phyloP scores from a whole-genome alignment of 2,797 vertebrate genomes.

The Pseudopleuronectes americanus region DNA sequence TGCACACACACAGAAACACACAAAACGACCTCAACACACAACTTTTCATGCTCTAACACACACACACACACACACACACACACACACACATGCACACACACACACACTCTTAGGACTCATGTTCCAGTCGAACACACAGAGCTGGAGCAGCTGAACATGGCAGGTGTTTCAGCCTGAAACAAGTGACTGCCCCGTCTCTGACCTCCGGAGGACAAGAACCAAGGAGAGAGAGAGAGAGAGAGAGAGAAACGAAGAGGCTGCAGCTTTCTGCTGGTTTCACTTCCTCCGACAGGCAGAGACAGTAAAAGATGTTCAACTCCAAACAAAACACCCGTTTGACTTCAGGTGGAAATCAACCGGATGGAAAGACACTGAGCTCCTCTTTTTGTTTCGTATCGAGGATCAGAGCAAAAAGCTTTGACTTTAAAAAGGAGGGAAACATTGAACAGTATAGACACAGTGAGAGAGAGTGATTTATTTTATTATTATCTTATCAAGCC shows the following conservation, averaged over 20 bases:
- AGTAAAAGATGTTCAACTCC: conserved; percentile 59
- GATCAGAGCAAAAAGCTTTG: too few relatives aligned
- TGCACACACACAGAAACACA: conserved; percentile 7
- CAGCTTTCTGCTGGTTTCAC: conserved; percentile 6
- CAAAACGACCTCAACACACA: background rate
- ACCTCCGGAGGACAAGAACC: conserved; percentile 36
- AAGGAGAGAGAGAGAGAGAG: background rate
- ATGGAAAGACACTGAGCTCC: too few relatives aligned
- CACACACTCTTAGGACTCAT: background rate
- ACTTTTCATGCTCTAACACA: background rate
- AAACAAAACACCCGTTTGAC: too few relatives aligned
- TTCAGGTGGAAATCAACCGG: too few relatives aligned
- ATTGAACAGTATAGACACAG: too few relatives aligned
- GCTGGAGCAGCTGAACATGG: conserved; percentile 57
- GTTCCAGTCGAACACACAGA: background rate
- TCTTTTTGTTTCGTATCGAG: too few relatives aligned
- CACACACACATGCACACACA: background rate
- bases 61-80: conserved; percentile 9
- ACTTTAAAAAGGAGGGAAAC: too few relatives aligned
- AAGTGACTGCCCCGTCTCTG: conserved; percentile 50
- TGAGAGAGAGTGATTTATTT: too few relatives aligned
- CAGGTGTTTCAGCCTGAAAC: conserved; percentile 60
- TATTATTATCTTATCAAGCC: too few relatives aligned
- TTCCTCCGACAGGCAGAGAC: conserved; percentile 51
- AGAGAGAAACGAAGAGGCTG: conserved; percentile 18